Evolutionary conservation across 2,113 vertebrate species (phyloP), one percentile per base, ranked within the genome.

Genomic region (Gallinago undulata): DNA sequence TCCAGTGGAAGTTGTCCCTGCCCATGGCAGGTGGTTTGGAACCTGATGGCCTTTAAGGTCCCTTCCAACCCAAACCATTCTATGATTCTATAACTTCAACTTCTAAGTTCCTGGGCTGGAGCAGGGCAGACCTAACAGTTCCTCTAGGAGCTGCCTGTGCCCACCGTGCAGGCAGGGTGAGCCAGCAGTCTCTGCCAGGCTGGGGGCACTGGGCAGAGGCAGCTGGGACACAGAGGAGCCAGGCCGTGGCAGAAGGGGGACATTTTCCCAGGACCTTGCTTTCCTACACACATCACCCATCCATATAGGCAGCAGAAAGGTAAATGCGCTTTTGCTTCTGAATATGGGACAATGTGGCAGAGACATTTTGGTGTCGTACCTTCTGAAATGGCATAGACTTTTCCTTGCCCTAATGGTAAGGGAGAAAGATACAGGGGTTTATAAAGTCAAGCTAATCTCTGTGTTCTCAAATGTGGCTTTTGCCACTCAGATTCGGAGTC

Each of bases 81-180:
- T 63, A 11, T 39, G 25, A 63, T 28, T 30, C 62, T 41, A 30
- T 30, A 18, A 21, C 56, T 57, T 47, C 22, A 64, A 10, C 18
- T 68, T 31, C 45, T 60, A 67, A 63, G 60, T 43, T 24, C 6
- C 73, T 79, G 89, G 28, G 8, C 59, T 19, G 28, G 21, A 60
- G 12, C 11, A 35, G 45, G 15, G 39, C 1, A 1, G 69, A 41
- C 18, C 12, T 56, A 15, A 7, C 0, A 0, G 23, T 24, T 56
- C 48, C 35, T 60, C 7, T 13, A 8, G 33, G n/a, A 60, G 50
- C 25, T 69, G 33, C 9, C 37, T 7, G 13, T 47, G 67, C 10
- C 55, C 1, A 0, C 68, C 23, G 24, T n/a, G 48, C 11, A 7
- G 21, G 33, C 28, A 27, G 69, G 51, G 45, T 17, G 53, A 53